Evolutionary conservation across 2,888 invertebrate species (phyloP), one percentile per base, ranked within the genome.

Genomic region (Cephus spinipes): DNA sequence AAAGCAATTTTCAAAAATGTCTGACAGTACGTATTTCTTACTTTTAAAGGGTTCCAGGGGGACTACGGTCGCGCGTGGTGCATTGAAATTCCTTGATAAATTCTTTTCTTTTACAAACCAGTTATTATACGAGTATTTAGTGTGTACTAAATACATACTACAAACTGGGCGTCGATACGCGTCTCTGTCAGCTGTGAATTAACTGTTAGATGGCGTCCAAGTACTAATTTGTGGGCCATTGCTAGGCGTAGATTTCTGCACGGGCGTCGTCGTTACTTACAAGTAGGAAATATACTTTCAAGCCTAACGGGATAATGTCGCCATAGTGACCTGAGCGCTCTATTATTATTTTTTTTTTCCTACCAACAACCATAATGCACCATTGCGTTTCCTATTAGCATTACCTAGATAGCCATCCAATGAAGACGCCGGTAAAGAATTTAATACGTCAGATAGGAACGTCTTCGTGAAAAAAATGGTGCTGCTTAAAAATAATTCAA

Each of bases 251-350:
- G 55, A 55, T 55, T 55, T 55, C 55, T 23, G 71, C 71, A 33
- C 31, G 31, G 33, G 71, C 71, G 31, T 32, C 71, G 15, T 71
- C 71, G 12, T 23, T 32, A n/a, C 30, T 74, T n/a, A n/a, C 74
- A 80, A 85, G 84, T 85, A 84, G 85, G 83, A 85, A 85, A 85
- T 85, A 84, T 85, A 85, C 85, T 85, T 85, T 85, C 85, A 80
- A 81, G 83, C 80, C 83, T 85, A 85, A 85, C 85, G 85, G 85
- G 86, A 85, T 84, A 85, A 83, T 83, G 85, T 85, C 84, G 85
- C 85, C 86, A 82, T 85, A 85, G 84, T 85, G 85, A 85, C 85
- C 85, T 76, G 85, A 78, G 81, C 81, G 82, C 71, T 71, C 12
- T 83, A 82, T 82, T 82, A 85, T 85, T 85, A 84, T 85, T 31